These are phyloP conservation scores for Cygnus buccinator DNA, from an alignment of 2,113 vertebrate species.

Conservation along the genomic window DNA sequence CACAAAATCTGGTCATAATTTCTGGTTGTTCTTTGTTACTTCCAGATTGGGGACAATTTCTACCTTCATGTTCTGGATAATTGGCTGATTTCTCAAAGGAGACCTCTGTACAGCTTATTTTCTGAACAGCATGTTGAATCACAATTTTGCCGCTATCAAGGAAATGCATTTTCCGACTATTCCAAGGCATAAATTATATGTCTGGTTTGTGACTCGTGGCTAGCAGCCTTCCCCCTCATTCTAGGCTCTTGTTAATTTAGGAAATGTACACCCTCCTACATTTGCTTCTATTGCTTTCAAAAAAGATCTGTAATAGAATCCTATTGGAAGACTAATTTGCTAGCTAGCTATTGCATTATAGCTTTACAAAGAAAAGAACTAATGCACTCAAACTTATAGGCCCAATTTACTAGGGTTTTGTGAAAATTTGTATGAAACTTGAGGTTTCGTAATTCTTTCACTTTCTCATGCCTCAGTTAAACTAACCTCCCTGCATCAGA, in stretches of 20 bases:
- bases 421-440: constrained; percentile 21
- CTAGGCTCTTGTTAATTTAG: constrained; percentile 51
- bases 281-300: constrained; percentile 49
- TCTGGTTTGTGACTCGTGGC: constrained; percentile 67
- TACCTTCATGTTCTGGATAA: constrained; percentile 47
- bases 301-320: constrained; percentile 35
- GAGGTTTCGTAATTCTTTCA: constrained; percentile 35
- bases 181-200: constrained; percentile 63
- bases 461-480: constrained; percentile 21
- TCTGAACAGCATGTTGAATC: constrained; percentile 51
- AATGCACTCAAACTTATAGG: constrained; percentile 42
- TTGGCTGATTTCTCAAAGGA: constrained; percentile 58
- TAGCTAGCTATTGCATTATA: not conserved
- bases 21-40: constrained; percentile 50
- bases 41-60: constrained; percentile 51
- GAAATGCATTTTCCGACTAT: constrained; percentile 62
- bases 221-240: constrained; percentile 48
- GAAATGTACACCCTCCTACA: constrained; percentile 52
- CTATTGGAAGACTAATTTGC: constrained; percentile 43
- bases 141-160: constrained; percentile 52
- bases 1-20: constrained; percentile 49
- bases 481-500: not conserved
- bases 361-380: constrained; percentile 50
- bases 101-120: constrained; percentile 28
- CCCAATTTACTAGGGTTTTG: constrained; percentile 23